Base-by-base conservation (phyloP, 2,113 vertebrate species). In the Tauraco erythrolophus region DNA sequence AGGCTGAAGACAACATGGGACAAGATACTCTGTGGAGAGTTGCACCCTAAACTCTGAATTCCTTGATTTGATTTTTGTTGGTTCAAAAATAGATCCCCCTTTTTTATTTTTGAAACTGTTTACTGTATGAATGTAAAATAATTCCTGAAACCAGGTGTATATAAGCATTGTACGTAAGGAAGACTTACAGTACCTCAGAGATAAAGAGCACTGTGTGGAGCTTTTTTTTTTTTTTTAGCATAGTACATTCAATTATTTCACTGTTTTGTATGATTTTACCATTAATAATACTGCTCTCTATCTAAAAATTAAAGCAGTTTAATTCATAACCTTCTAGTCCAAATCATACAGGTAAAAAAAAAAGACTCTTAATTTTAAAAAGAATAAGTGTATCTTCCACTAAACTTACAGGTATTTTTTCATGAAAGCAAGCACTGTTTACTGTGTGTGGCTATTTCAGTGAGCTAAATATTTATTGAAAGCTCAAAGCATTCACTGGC, bases 401-500 rank as follows among this genome's bases (percentile, higher is more conserved):
- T 81, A 95, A 97, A 97, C 61, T 69, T 89, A 91, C 62, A 93
- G 27, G 21, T 71, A 64, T 96, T 89, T 95, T 91, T 87, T 21
- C 62, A 72, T 77, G 78, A 95, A 77, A 98, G 89, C 79, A 96
- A 96, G 75, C 89, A 69, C 90, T 84, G 78, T 95, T 97, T 93
- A 84, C 72, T 90, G 27, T 60, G 48, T 77, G 68, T 78, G 89
- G 95, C 80, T 70, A 54, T 96, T 96, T 93, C 93, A 96, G 78
- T 54, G 31, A 97, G 95, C 90, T 96, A 96, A 96, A 88, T 96
- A 91, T 94, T 97, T 96, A 51, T 39, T 54, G 86, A 84, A 61
- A 96, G 94, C 86, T 97, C 97, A 72, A 94, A 98, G 91, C 80
- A 79, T 95, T 97, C 97, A 97, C 95, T 90, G 76, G 92, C 75